Evolutionary conservation across 2,888 invertebrate genomes (phyloP).

Genomic region (Conus canariensis): DNA sequence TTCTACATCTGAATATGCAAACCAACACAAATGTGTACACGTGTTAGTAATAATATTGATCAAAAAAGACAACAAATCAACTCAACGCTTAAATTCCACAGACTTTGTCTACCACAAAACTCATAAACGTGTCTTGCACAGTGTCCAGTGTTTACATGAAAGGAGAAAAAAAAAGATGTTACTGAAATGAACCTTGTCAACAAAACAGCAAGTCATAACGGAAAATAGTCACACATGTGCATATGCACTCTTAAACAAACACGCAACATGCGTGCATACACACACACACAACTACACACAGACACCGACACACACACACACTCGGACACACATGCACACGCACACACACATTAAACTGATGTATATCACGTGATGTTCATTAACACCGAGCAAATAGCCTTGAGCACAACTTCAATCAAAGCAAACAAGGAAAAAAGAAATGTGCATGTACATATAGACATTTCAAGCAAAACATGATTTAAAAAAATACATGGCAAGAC

Average conservation of each 20-base stretch:
- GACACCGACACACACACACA: neutral
- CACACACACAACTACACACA: neutral
- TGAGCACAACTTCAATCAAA: slow-evolving; percentile 18
- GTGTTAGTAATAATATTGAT: slow-evolving; percentile 9
- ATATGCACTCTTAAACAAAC: neutral
- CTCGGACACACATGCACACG: neutral
- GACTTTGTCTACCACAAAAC: neutral
- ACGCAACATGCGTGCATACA: neutral
- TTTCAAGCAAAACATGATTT: neutral
- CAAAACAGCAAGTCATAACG: neutral
- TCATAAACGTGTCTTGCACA: neutral
- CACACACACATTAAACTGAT: too few species aligned
- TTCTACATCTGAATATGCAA: slow-evolving; percentile 18
- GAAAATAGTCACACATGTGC: neutral
- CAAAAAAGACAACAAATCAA: neutral
- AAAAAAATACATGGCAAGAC: neutral
- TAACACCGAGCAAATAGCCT: slow-evolving; percentile 2
- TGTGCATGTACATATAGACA: neutral
- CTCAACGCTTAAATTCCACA: neutral
- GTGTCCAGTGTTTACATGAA: neutral
- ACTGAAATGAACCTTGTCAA: neutral
- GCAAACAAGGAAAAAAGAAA: neutral
- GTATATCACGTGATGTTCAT: neutral
- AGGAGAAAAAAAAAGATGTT: neutral
- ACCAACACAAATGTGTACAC: slow-evolving; percentile 18